Base-by-base conservation (phyloP, 2,888 invertebrate species). In the Bruchidius siliquastri region DNA sequence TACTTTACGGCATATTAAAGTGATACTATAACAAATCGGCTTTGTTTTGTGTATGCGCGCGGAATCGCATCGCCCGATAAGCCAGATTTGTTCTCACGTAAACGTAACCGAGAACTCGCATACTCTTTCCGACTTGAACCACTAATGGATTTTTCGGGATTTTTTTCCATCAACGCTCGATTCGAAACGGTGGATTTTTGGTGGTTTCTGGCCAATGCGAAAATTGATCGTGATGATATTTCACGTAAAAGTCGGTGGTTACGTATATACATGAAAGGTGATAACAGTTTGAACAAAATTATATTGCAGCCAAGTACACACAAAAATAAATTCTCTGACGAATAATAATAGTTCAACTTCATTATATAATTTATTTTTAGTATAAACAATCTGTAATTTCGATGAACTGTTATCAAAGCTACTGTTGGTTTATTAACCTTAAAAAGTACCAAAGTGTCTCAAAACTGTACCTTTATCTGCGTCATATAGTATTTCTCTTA, bases 1-100 rank as follows among this genome's bases (percentile, higher is more conserved):
- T 75, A 72, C 75, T 72, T 76, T 76, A 77, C 78, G 78, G 78
- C 76, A 73, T 72, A 78, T 78, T 75, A 77, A 78, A 78, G 78
- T 77, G 78, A 75, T 78, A 75, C 76, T 76, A 76, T 74, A 77
- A 77, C 77, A 76, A 78, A 78, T 78, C 75, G 74, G 71, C 70
- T 73, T 66, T 70, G 74, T 77, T 75, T 71, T 71, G 71, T 71
- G 20, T 71, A 20, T 71, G 68, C 10, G 21, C 21, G 20, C 22
- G 21, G n/a, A n/a, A 20, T 20, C 67, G 21, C 68, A 1, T 21
- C 68, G 4, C 4, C 22, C 10, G 20, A 22, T 21, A 21, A 22
- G 21, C 1, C 13, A 68, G 21, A n/a, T 70, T 21, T 20, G 66
- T 73, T 73, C 71, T 71, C 73, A 32, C 49, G 68, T 73, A 32